Evolutionary conservation across 2,888 invertebrate species (phyloP).

Genomic region (Apodemia zela): DNA sequence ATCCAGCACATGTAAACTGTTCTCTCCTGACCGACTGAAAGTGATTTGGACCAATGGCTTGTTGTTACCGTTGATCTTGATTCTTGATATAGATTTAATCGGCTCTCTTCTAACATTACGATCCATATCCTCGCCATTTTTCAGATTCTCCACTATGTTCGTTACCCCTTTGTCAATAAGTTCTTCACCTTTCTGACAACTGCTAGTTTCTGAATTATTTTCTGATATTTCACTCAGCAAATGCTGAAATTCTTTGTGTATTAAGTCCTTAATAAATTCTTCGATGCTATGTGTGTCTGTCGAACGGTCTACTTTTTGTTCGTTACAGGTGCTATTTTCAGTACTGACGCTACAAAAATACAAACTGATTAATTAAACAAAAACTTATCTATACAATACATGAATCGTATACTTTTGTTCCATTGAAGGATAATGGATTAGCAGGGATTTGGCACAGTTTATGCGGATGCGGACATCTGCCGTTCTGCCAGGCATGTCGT

Average conservation of each 20-base stretch:
- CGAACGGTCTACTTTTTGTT: slow-evolving; percentile 54
- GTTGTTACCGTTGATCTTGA: slow-evolving; percentile 70
- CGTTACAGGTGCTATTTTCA: slow-evolving; percentile 32
- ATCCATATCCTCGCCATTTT: slow-evolving; percentile 40
- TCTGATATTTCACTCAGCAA: slow-evolving; percentile 55
- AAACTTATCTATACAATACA: background rate
- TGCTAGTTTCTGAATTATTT: slow-evolving; percentile 39
- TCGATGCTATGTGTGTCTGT: slow-evolving; percentile 69
- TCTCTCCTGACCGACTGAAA: slow-evolving; percentile 60
- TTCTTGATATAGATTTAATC: slow-evolving; percentile 56
- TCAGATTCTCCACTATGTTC: slow-evolving; percentile 57
- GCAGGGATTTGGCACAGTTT: too few relatives aligned
- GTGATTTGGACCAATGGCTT: slow-evolving; percentile 69
- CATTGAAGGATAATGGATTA: too few relatives aligned
- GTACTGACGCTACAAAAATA: slow-evolving; percentile 33
- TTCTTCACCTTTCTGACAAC: slow-evolving; percentile 46
- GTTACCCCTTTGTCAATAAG: slow-evolving; percentile 57
- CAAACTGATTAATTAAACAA: background rate
- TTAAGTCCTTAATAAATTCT: slow-evolving; percentile 63
- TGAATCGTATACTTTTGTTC: too few relatives aligned
- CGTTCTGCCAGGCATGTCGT: too few relatives aligned
- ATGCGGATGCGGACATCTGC: too few relatives aligned
- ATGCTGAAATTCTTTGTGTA: slow-evolving; percentile 63
- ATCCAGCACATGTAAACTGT: slow-evolving; percentile 64
- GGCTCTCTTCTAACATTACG: slow-evolving; percentile 42